These are phyloP conservation scores for Cephalopterus ornatus DNA, from an alignment of 2,113 vertebrate species.

Conservation along the genomic window DNA sequence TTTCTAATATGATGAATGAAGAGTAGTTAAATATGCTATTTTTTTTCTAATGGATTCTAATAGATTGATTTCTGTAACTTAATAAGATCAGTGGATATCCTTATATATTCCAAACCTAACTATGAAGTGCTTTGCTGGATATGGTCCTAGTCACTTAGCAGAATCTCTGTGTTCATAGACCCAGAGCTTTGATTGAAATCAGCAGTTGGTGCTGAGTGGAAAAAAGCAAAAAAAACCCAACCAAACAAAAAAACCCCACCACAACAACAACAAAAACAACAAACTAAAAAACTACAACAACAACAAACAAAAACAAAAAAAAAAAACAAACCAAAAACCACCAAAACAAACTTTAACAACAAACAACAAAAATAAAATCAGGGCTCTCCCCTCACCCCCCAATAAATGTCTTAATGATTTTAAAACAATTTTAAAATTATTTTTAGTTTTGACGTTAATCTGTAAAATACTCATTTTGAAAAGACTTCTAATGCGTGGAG, in stretches of 20 bases:
- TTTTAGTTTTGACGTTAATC: fast-evolving
- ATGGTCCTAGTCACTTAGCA: neutral
- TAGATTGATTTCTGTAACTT: neutral
- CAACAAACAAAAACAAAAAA: neutral
- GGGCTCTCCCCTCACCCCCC: fast-evolving
- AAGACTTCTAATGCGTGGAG: neutral
- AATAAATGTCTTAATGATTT: neutral
- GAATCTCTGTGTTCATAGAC: neutral
- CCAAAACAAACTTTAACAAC: no score
- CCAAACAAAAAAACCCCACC: no score
- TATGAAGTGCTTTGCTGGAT: neutral
- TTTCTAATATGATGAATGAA: neutral
- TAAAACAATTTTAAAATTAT: neutral
- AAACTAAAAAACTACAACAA: neutral
- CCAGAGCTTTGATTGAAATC: neutral
- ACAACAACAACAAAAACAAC: neutral
- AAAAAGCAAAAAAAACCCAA: neutral
- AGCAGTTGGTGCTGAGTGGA: neutral
- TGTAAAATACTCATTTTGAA: neutral
- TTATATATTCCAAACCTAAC: neutral
- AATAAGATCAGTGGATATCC: neutral
- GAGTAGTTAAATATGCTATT: neutral
- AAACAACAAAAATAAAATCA: neutral
- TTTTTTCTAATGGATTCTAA: neutral
- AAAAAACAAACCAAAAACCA: neutral